These are phyloP conservation scores for Drosophila auraria DNA, from an alignment of 1,140 invertebrate genomes.

Conservation along the genomic window DNA sequence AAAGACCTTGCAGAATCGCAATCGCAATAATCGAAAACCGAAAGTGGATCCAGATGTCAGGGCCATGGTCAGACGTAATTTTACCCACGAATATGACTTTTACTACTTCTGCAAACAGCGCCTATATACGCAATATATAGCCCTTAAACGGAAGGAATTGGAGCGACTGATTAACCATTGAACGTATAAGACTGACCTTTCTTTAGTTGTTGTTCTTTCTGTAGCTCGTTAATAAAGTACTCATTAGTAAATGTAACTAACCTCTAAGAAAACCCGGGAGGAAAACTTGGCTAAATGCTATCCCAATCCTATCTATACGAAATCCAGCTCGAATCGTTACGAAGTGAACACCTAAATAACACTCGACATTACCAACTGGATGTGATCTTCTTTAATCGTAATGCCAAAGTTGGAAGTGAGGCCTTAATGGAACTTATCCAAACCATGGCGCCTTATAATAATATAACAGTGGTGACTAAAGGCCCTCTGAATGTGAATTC, in stretches of 20 bases:
- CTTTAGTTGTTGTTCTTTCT: constrained; percentile 13
- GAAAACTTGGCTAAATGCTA: not conserved
- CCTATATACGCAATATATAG: constrained; percentile 91
- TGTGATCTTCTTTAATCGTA: constrained; percentile 92
- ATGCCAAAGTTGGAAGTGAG: constrained; percentile 94
- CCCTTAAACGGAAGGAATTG: constrained; percentile 85
- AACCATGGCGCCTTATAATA: constrained; percentile 86
- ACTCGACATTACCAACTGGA: constrained; percentile 88
- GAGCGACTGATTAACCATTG: constrained; percentile 15
- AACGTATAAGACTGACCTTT: constrained; percentile 23
- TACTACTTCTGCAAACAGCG: constrained; percentile 95
- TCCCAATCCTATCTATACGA: not conserved
- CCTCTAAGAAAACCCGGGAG: constrained; percentile 8
- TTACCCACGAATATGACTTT: constrained; percentile 95
- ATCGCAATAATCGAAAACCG: constrained; percentile 75
- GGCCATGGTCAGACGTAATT: constrained; percentile 92
- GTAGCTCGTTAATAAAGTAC: constrained; percentile 87
- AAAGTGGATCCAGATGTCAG: constrained; percentile 92
- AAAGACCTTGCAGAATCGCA: constrained; percentile 60
- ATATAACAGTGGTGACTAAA: constrained; percentile 43
- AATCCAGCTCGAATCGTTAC: constrained; percentile 43
- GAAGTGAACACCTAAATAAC: constrained; percentile 89
- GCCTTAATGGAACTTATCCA: constrained; percentile 94
- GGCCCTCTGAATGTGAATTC: constrained; percentile 3
- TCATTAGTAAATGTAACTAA: constrained; percentile 51